Conservation (phyloP, 2,888 invertebrate genomes). For the Lepidocyrtinus sp. region DNA sequence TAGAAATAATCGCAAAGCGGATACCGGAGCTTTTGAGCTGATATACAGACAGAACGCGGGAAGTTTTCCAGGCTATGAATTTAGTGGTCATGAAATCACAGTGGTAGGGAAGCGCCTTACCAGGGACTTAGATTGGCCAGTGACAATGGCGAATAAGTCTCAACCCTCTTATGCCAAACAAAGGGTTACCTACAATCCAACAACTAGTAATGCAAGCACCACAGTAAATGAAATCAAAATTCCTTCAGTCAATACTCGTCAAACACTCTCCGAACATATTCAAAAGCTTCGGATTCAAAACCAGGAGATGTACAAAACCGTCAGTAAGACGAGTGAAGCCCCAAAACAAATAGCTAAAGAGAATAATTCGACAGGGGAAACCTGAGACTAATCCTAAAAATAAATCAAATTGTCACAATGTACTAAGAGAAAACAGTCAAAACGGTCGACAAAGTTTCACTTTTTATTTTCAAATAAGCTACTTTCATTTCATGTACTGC, state of each 20-base stretch:
- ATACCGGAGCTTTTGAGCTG: conserved; percentile 86
- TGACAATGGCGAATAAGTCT: conserved; percentile 62
- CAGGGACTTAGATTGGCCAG: conserved; percentile 68
- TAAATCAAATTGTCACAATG: too few species aligned
- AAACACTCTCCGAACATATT: background rate
- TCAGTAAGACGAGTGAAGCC: too few species aligned
- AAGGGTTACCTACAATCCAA: background rate
- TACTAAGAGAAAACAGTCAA: too few species aligned
- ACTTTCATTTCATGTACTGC: too few species aligned
- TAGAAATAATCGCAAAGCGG: conserved; percentile 80
- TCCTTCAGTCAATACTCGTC: background rate
- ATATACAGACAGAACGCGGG: conserved; percentile 85
- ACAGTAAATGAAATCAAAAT: background rate
- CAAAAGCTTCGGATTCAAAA: background rate
- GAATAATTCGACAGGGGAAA: too few species aligned
- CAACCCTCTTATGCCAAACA: too few species aligned
- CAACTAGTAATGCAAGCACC: background rate
- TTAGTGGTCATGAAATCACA: conserved; percentile 64
- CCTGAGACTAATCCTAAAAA: too few species aligned
- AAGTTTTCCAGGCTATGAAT: conserved; percentile 72
- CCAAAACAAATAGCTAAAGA: too few species aligned
- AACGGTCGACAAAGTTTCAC: too few species aligned
- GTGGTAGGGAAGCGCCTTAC: conserved; percentile 65
- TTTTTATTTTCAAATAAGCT: too few species aligned
- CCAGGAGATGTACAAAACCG: background rate